Evolutionary conservation across 2,888 invertebrate species (phyloP).

Genomic region (Cryptocheilus praepositus): DNA sequence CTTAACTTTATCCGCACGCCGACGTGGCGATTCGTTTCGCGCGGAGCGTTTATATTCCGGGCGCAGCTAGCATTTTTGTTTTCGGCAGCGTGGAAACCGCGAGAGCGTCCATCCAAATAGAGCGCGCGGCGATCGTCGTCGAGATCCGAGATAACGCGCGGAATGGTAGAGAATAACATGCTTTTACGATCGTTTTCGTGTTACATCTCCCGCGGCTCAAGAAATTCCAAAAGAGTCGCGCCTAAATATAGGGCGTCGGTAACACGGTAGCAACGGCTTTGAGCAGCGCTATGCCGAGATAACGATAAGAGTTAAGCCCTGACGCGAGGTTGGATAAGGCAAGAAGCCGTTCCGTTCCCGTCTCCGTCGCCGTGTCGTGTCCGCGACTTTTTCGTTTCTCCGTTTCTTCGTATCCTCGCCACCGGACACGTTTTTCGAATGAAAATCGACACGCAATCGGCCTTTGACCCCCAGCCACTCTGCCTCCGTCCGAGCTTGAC

Average conservation of each 20-base stretch:
- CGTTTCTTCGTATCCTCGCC: constrained; percentile 12
- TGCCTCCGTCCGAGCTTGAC: too few relatives aligned
- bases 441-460: too few relatives aligned
- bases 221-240: constrained; percentile 1
- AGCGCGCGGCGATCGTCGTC: neutral
- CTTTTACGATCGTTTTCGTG: neutral
- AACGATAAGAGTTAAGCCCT: constrained; percentile 68
- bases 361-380: neutral
- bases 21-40: too few relatives aligned
- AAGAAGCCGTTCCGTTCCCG: constrained; percentile 29
- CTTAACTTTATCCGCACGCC: too few relatives aligned
- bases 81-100: too few relatives aligned
- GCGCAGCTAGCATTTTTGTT: too few relatives aligned
- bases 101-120: too few relatives aligned
- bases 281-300: constrained; percentile 60
- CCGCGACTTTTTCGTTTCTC: too few relatives aligned
- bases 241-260: constrained; percentile 56
- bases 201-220: neutral
- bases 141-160: neutral
- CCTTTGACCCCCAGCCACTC: too few relatives aligned
- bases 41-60: too few relatives aligned
- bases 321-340: constrained; percentile 42
- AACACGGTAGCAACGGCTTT: constrained; percentile 67
- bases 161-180: too few relatives aligned
- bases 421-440: neutral